Evolutionary conservation across 1,140 invertebrate genomes (phyloP), one percentile per base, ranked within the genome.

Genomic region (Drosophila bocki): DNA sequence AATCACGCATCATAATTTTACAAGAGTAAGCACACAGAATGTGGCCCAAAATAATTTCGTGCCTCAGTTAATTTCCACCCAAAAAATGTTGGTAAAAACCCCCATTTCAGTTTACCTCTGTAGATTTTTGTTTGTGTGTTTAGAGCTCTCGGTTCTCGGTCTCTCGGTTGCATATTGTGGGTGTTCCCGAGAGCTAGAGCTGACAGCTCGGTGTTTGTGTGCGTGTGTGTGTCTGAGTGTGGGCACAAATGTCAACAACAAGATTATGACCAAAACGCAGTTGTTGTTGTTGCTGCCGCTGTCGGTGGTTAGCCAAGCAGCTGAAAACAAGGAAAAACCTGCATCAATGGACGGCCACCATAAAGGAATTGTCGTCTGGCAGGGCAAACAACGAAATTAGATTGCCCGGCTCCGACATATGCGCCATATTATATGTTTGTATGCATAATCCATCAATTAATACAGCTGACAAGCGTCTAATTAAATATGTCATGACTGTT

Each of bases 391-490:
- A 62, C 65, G 29, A 72, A 72, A 72, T 72, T 72, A 72, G 67
- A 72, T 72, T 72, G 69, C 50, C 41, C 15, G 50, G 13, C 48
- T 44, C 15, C 22, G 39, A 39, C 53, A 37, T 22, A 54, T 54
- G 53, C 53, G 17, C 33, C 33, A 22, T 39, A 54, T 54, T 59
- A 32, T 17, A 41, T 29, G 35, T 62, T 56, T 63, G 62, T 70
- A 74, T 63, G 65, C 59, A 79, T 74, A 80, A 83, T 83, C 81
- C 81, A 83, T 83, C 81, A 83, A 84, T 83, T 83, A 83, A 76
- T 76, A 80, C 81, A 79, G 58, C 76, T 76, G 81, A 83, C 80
- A 83, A 72, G 81, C 76, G 77, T 76, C 81, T 83, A 83, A 83
- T 83, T 83, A 83, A 83, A 84, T 83, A 70, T 84, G 81, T 83